These are phyloP conservation scores for Cinara cedri DNA, from an alignment of 2,888 invertebrate species.

Conservation along the genomic window DNA sequence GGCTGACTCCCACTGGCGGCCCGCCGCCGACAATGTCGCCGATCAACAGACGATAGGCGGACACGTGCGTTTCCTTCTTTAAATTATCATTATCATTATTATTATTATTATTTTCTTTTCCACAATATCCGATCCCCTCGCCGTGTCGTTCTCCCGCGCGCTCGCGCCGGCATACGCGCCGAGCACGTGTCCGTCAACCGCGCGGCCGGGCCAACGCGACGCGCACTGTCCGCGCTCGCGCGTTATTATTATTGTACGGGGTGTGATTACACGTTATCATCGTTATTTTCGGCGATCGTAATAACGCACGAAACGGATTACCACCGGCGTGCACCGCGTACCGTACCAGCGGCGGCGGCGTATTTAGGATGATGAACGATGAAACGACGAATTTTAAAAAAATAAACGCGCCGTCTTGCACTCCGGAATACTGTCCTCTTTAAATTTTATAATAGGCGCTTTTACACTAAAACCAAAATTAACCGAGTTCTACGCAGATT, in stretches of 20 bases:
- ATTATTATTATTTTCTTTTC: not conserved
- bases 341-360: too few species aligned
- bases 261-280: too few species aligned
- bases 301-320: not conserved
- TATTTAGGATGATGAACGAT: too few species aligned
- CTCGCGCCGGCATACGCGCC: not conserved
- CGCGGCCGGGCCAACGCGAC: conserved; percentile 49
- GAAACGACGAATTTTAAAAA: too few species aligned
- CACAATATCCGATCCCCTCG: not conserved
- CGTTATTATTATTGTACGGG: not conserved
- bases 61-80: conserved; percentile 43
- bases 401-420: too few species aligned
- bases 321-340: too few species aligned
- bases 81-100: not conserved
- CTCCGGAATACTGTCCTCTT: too few species aligned
- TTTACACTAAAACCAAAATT: too few species aligned
- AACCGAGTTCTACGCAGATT: too few species aligned
- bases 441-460: too few species aligned
- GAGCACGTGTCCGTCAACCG: conserved; percentile 47
- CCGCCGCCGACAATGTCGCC: conserved; percentile 4
- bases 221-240: conserved; percentile 6
- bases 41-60: conserved; percentile 32
- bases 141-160: not conserved
- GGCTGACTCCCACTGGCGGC: conserved; percentile 40
- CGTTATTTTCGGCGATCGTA: conserved; percentile 17